A percentile compares a stretch with the other conserved stretches of the same genome.
Conservation (phyloP, 2,797 vertebrate genomes). For the Pipistrellus pygmaeus region DNA sequence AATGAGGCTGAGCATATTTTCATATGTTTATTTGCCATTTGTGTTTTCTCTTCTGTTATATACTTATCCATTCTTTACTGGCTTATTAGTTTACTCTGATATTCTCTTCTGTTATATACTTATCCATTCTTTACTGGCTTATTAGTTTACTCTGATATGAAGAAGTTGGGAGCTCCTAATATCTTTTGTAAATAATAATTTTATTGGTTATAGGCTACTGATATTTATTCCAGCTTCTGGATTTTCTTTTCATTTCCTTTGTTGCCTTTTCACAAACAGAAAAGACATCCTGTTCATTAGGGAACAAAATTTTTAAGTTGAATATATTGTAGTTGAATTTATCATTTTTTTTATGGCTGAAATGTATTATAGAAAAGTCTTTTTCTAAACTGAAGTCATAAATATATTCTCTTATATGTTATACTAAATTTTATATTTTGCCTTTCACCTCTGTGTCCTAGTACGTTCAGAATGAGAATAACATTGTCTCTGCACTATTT, state of each 20-base stretch:
- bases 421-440: constrained; percentile 3
- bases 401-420: background rate
- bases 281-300: constrained; percentile 2
- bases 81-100: background rate
- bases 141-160: background rate
- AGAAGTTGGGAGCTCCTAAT: background rate
- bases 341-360: background rate
- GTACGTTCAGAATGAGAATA: background rate
- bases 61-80: background rate
- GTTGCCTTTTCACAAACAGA: background rate
- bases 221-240: background rate
- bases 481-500: background rate
- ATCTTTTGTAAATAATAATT: background rate
- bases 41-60: background rate
- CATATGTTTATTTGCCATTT: background rate
- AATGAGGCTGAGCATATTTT: background rate
- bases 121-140: background rate
- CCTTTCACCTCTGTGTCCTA: background rate
- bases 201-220: background rate
- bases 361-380: background rate
- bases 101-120: background rate
- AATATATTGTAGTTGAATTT: background rate
- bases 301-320: background rate
- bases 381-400: background rate
- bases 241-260: background rate